Evolutionary conservation across 2,888 invertebrate genomes (phyloP), one percentile per base, ranked within the genome.

Genomic region (Lottia scabra): DNA sequence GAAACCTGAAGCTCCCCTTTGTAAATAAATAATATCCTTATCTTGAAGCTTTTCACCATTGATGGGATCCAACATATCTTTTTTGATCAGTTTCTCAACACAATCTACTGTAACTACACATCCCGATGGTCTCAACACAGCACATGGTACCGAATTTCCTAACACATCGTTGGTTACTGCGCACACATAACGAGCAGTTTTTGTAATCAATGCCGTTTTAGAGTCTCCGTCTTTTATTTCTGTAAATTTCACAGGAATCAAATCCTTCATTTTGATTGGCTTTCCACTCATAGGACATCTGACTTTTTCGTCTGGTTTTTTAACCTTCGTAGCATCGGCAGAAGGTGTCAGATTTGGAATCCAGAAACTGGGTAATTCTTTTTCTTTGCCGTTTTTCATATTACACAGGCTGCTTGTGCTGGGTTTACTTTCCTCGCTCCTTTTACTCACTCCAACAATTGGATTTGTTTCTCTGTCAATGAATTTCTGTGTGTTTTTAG

Each of bases 1-100:
- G 90, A 97, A 99, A 16, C 98, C 98, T 19, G 98, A 98, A 48
- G 98, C 98, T 83, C 99, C 99, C 90, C 98, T 92, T 89, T 98
- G 95, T 85, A 99, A 89, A 6, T 92, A 92, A 86, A 99, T 98
- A 43, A 99, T 96, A 87, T 99, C 99, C 81, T 93, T 94, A 77
- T 98, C 97, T 67, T 92, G 94, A 78, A 90, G 88, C 87, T 94
- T 95, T 74, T 95, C 93, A 70, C 93, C 94, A 68, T 95, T 97
- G 27, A 97, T 91, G 0, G 99, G 99, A 91, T 99, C 98, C 27
- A 95, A 91, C 98, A 96, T 97, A 88, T 99, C 99, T 85, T 96
- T 97, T 85, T 95, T 96, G 70, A 99, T 96, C 19, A 99, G 92
- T 87, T 97, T 98, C 84, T 99, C 98, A 5, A 98, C 94, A 90